These are phyloP conservation scores for Dermochelys coriacea DNA, from an alignment of 2,797 vertebrate genomes.

Conservation along the genomic window DNA sequence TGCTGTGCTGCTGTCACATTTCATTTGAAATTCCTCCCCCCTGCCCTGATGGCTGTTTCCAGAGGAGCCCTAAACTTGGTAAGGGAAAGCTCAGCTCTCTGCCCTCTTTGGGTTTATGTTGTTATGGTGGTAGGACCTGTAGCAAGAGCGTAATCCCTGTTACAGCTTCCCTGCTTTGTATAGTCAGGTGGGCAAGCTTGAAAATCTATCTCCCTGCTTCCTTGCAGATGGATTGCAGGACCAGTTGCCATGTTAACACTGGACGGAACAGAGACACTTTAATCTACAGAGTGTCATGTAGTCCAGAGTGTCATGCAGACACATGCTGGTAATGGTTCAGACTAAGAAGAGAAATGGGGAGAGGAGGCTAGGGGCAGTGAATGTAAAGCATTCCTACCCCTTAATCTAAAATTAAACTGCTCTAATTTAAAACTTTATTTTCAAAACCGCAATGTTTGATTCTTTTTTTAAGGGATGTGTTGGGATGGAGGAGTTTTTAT, in stretches of 20 bases:
- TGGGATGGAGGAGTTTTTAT: not conserved
- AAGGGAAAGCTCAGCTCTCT: slow-evolving; percentile 15
- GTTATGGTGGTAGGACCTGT: not conserved
- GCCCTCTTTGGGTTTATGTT: not conserved
- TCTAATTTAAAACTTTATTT: not conserved
- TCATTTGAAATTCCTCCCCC: not conserved
- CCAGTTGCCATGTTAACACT: not conserved
- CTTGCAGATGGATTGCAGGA: not conserved
- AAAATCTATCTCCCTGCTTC: slow-evolving; percentile 10
- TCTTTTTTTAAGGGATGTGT: not conserved
- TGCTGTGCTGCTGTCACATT: not conserved
- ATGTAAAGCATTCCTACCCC: slow-evolving; percentile 44
- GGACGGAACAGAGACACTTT: not conserved
- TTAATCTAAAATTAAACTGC: not conserved
- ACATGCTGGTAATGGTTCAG: not conserved
- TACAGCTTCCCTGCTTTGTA: slow-evolving; percentile 45
- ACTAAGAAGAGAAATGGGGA: not conserved
- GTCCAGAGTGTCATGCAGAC: not conserved
- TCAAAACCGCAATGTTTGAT: not conserved
- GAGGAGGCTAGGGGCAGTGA: slow-evolving; percentile 35
- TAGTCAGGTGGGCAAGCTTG: not conserved
- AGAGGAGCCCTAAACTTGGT: not conserved
- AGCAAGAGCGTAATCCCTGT: slow-evolving; percentile 37
- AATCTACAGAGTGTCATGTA: not conserved
- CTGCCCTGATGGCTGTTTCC: not conserved